These are phyloP conservation scores for Pseudopipra pipra DNA, from an alignment of 2,113 vertebrate species.

Conservation along the genomic window DNA sequence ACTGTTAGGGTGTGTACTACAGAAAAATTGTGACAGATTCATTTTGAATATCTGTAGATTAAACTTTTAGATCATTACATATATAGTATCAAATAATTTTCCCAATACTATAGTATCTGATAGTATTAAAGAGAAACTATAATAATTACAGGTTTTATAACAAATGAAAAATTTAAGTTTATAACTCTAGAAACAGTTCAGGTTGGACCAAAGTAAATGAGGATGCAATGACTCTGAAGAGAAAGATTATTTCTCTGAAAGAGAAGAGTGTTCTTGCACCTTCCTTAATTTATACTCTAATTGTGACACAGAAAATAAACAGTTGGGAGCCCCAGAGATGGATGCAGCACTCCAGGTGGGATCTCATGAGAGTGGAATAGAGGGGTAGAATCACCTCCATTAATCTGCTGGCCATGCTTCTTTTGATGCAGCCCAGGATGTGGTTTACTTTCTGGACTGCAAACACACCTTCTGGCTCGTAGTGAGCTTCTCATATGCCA, in stretches of 20 bases:
- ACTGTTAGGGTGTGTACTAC: background rate
- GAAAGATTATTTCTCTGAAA: background rate
- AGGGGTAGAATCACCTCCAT: background rate
- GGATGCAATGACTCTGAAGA: background rate
- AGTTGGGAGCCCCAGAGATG: background rate
- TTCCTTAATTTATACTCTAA: background rate
- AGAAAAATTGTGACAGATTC: background rate
- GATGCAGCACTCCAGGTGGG: background rate
- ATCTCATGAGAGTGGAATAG: background rate
- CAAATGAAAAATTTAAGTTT: background rate
- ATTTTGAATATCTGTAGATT: background rate
- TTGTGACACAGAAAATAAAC: background rate
- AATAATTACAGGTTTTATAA: background rate
- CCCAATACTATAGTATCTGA: background rate
- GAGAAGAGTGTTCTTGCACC: background rate
- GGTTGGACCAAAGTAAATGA: background rate
- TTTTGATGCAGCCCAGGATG: background rate
- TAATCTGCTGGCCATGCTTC: background rate
- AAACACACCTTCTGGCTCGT: background rate
- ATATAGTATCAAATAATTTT: background rate
- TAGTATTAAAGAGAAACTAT: background rate
- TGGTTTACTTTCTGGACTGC: background rate
- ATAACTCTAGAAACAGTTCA: background rate
- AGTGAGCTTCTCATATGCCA: background rate
- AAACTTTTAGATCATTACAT: background rate